Evolutionary conservation across 2,113 vertebrate species (phyloP).

Genomic region (Forbesichthys papilliferus): DNA sequence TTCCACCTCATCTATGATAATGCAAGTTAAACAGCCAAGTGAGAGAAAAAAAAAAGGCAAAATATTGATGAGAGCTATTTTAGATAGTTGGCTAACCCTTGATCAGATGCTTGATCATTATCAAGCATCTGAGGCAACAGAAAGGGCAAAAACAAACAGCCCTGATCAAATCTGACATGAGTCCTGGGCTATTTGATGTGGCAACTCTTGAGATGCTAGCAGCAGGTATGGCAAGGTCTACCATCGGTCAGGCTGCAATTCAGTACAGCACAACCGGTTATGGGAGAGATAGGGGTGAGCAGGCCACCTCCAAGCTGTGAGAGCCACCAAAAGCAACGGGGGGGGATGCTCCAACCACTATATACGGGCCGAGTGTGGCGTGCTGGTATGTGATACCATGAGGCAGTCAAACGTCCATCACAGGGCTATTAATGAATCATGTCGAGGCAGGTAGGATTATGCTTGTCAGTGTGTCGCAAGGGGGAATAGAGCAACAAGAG

Average conservation of each 20-base stretch:
- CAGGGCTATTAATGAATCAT: slow-evolving; percentile 53
- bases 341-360: background rate
- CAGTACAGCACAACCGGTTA: background rate
- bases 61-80: too few species aligned
- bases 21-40: too few species aligned
- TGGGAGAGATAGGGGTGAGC: background rate
- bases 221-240: background rate
- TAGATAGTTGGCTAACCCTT: too few species aligned
- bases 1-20: too few species aligned
- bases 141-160: background rate
- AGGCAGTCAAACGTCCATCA: slow-evolving; percentile 35
- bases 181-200: slow-evolving; percentile 10
- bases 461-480: slow-evolving; percentile 17
- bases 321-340: background rate
- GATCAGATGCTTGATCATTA: too few species aligned
- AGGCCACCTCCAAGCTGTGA: background rate
- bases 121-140: too few species aligned
- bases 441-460: slow-evolving; percentile 36
- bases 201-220: slow-evolving; percentile 5
- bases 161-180: background rate
- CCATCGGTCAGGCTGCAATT: slow-evolving; percentile 5
- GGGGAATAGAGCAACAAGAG: background rate
- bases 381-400: slow-evolving; percentile 39
- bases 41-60: too few species aligned
- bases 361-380: slow-evolving; percentile 1